phyloP scores from a whole-genome alignment of 2,113 vertebrate genomes.

The Rhagologus leucostigma region DNA sequence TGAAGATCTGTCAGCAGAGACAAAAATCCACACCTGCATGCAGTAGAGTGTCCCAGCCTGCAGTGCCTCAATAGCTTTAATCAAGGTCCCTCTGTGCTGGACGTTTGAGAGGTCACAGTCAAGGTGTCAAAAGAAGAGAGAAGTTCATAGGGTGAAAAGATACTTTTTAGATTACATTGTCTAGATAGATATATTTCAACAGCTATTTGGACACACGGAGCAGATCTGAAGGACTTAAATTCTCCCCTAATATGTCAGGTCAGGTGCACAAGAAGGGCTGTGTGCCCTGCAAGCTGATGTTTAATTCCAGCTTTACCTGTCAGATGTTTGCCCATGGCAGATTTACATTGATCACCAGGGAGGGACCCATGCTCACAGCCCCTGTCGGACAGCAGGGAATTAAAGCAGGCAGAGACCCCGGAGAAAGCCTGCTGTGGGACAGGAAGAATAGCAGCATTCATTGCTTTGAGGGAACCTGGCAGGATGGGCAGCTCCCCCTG shows the following conservation, averaged over 20 bases:
- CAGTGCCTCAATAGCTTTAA: background rate
- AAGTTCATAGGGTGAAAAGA: background rate
- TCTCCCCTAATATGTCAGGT: background rate
- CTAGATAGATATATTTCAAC: background rate
- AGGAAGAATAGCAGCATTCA: constrained; percentile 14
- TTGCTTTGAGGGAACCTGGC: constrained; percentile 21
- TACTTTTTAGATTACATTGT: background rate
- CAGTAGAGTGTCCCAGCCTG: accelerated
- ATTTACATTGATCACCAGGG: background rate
- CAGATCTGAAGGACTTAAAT: background rate
- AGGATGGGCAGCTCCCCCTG: background rate
- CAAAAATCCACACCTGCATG: background rate
- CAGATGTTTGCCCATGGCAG: background rate
- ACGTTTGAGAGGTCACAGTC: background rate
- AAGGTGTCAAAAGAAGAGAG: background rate
- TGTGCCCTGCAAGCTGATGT: background rate
- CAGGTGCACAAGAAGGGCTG: background rate
- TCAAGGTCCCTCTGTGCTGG: background rate
- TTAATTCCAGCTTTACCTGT: background rate
- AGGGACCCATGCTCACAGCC: background rate
- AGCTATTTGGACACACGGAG: background rate
- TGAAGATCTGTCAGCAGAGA: background rate
- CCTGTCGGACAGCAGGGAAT: accelerated
- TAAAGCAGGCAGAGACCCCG: background rate
- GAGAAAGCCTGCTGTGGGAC: background rate